These are phyloP conservation scores for Ceyx melanurus DNA, from an alignment of 2,113 vertebrate species.

Conservation along the genomic window DNA sequence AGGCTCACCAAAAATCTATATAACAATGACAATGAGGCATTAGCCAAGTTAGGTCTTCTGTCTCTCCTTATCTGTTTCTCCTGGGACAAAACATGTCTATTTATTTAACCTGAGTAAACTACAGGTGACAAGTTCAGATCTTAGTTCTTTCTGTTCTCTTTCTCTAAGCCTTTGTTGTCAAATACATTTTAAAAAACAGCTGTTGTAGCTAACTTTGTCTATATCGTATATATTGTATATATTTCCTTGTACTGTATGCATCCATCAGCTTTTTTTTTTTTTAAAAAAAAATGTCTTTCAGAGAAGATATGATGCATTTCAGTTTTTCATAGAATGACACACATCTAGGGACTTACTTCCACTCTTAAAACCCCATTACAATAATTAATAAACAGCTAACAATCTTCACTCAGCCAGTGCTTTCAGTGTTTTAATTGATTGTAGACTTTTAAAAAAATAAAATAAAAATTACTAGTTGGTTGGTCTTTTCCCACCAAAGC, in stretches of 20 bases:
- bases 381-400: background rate
- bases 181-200: background rate
- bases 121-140: background rate
- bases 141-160: background rate
- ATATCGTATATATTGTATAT: background rate
- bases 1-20: background rate
- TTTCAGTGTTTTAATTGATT: background rate
- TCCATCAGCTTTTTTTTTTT: background rate
- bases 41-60: background rate
- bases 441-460: background rate
- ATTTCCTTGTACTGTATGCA: background rate
- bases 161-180: background rate
- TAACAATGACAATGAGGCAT: background rate
- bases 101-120: background rate
- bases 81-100: accelerated
- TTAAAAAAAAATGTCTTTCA: background rate
- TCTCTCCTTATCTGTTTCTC: background rate
- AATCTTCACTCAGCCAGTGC: background rate
- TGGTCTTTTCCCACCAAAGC: background rate
- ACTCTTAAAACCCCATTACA: background rate
- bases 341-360: background rate
- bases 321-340: background rate
- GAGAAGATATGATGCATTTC: background rate
- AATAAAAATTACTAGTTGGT: background rate
- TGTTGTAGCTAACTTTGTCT: background rate